Evolutionary conservation across 1,140 invertebrate genomes (phyloP).

Genomic region (Homalodisca vitripennis): DNA sequence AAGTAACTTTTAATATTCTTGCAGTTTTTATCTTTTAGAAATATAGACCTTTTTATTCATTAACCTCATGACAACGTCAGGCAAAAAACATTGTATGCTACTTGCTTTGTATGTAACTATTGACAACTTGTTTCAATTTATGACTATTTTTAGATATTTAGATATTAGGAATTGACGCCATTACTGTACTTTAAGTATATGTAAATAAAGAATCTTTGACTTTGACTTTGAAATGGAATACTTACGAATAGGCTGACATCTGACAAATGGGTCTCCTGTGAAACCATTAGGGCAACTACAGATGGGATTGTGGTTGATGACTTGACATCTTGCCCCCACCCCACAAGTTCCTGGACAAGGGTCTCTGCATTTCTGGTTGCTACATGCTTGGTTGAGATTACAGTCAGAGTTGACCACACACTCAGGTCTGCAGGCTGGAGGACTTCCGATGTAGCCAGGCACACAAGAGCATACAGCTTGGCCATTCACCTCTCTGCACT

Average conservation of each 20-base stretch:
- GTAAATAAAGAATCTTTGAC: too few relatives aligned
- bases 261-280: constrained; percentile 46
- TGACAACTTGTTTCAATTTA: too few relatives aligned
- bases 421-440: constrained; percentile 62
- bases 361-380: constrained; percentile 59
- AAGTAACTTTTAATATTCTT: too few relatives aligned
- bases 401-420: constrained; percentile 62
- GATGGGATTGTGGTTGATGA: constrained; percentile 64
- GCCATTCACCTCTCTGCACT: constrained; percentile 57
- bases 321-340: constrained; percentile 49
- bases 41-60: too few relatives aligned
- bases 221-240: neutral
- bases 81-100: too few relatives aligned
- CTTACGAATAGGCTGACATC: constrained; percentile 39
- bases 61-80: too few relatives aligned
- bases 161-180: too few relatives aligned
- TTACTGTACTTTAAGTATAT: too few relatives aligned
- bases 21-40: too few relatives aligned
- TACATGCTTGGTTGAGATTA: constrained; percentile 57
- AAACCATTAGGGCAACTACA: constrained; percentile 47
- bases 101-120: too few relatives aligned
- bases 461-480: constrained; percentile 65
- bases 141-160: too few relatives aligned
- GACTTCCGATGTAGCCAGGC: constrained; percentile 57
- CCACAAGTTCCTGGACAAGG: constrained; percentile 65